phyloP scores from a whole-genome alignment of 2,797 vertebrate genomes.

The Myotis findleyi region DNA sequence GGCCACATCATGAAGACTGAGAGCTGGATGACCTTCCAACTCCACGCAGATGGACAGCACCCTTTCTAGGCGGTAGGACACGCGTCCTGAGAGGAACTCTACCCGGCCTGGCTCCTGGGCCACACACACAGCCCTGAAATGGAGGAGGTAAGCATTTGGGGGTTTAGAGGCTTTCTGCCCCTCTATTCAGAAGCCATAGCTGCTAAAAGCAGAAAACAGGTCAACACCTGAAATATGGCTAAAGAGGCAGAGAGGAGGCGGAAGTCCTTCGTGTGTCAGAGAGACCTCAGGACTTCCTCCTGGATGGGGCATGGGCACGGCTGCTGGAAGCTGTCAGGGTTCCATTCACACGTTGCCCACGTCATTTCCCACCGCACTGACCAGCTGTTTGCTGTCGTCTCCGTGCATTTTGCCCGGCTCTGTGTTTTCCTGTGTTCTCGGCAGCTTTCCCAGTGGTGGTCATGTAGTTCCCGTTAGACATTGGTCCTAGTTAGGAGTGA shows the following conservation, averaged over 20 bases:
- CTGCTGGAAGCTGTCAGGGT: background rate
- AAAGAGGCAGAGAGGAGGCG: background rate
- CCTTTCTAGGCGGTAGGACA: background rate
- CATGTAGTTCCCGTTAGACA: background rate
- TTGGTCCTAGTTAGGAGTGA: background rate
- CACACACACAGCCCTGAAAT: background rate
- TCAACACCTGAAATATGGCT: background rate
- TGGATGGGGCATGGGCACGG: background rate
- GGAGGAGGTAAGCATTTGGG: background rate
- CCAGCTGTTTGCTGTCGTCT: background rate
- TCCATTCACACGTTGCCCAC: background rate
- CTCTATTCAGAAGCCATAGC: background rate
- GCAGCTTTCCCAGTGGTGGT: background rate
- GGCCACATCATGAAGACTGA: background rate
- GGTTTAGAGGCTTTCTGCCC: background rate
- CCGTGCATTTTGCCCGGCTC: background rate
- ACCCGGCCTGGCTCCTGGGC: background rate
- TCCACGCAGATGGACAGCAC: background rate
- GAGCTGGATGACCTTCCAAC: background rate
- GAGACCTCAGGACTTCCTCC: background rate
- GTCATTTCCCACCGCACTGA: background rate
- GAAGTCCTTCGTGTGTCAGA: fast-evolving
- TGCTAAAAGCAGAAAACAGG: background rate
- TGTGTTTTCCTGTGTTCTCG: background rate
- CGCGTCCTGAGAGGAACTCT: background rate